Evolutionary conservation across 2,888 invertebrate species (phyloP).

Genomic region (Nephrotoma guestfalica): DNA sequence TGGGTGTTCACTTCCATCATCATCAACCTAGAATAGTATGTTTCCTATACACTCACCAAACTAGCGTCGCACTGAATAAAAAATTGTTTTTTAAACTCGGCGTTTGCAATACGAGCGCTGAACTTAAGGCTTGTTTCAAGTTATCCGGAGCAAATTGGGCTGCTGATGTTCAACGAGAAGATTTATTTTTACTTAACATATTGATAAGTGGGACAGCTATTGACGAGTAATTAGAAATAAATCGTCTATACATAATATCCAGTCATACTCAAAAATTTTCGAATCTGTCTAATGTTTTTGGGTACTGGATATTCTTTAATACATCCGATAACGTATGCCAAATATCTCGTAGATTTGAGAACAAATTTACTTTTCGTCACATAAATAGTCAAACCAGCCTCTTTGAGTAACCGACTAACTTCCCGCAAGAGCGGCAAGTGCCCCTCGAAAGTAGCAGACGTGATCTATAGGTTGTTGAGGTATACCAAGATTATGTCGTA

Average conservation of each 20-base stretch:
- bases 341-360: background rate
- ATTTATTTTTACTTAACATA: constrained; percentile 7
- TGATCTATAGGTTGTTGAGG: too few species aligned
- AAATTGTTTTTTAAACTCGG: background rate
- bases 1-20: background rate
- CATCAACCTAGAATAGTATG: background rate
- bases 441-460: too few species aligned
- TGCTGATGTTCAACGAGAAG: constrained; percentile 8
- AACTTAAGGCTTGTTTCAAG: constrained; percentile 5
- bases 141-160: constrained; percentile 7
- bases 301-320: too few species aligned
- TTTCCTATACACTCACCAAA: background rate
- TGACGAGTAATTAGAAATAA: too few species aligned
- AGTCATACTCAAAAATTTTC: too few species aligned
- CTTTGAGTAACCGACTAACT: too few species aligned
- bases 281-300: too few species aligned
- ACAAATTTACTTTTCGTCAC: too few species aligned
- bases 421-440: too few species aligned
- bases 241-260: too few species aligned
- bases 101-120: background rate
- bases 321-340: background rate
- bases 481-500: too few species aligned
- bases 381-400: too few species aligned
- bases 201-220: background rate
- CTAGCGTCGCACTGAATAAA: background rate